Evolutionary conservation across 2,113 vertebrate genomes (phyloP).

Genomic region (Megaptera novaeangliae): DNA sequence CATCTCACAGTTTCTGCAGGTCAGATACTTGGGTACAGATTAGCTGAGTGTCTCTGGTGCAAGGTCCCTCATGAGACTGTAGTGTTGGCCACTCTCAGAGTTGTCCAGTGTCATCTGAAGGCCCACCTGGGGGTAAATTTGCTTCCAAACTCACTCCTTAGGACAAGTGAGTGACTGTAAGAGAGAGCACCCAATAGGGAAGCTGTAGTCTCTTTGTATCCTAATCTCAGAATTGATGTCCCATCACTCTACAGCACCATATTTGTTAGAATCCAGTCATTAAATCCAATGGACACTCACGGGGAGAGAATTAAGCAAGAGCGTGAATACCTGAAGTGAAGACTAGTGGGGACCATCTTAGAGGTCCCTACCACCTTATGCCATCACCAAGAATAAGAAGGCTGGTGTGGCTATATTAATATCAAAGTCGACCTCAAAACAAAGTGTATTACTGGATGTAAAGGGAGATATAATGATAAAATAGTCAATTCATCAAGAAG

Average conservation of each 20-base stretch:
- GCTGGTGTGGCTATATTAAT: not conserved
- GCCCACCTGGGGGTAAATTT: not conserved
- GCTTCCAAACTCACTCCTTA: not conserved
- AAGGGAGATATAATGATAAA: not conserved
- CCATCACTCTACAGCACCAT: not conserved
- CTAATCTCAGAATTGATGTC: not conserved
- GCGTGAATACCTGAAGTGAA: not conserved
- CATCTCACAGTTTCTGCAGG: not conserved
- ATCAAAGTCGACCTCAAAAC: not conserved
- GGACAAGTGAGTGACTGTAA: not conserved
- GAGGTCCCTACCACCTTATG: not conserved
- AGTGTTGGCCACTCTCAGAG: not conserved
- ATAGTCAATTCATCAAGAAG: not conserved
- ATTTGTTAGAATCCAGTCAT: not conserved
- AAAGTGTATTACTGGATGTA: not conserved
- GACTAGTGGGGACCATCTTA: not conserved
- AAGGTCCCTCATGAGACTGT: not conserved
- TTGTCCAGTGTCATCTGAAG: not conserved
- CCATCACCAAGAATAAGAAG: not conserved
- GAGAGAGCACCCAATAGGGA: not conserved
- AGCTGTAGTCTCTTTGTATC: not conserved
- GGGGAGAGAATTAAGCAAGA: not conserved
- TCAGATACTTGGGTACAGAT: not conserved
- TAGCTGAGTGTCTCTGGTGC: too few relatives aligned
- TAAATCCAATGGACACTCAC: not conserved